A percentile compares a stretch with the other conserved stretches of the same genome.
Evolutionary conservation across 37 sponge, comb jelly and placozoan genomes (phyloP).

Genomic region (Axinella damicornis): DNA sequence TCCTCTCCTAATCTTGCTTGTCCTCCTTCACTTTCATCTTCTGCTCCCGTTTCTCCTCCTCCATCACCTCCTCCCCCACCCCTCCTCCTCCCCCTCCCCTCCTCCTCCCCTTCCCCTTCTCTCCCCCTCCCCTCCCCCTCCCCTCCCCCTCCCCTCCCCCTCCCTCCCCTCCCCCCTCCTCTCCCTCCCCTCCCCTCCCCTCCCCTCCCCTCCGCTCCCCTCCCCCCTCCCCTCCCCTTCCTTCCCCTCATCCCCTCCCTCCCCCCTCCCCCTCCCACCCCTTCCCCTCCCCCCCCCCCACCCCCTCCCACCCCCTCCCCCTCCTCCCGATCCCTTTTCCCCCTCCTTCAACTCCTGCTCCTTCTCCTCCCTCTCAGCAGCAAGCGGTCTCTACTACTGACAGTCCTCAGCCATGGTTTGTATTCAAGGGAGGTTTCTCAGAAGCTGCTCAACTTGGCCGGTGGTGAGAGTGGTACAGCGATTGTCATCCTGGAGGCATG

Average conservation of each 20-base stretch:
- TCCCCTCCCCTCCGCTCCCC: neutral
- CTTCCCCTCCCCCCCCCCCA: too few species aligned
- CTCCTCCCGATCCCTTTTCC: too few species aligned
- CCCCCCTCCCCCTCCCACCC: too few species aligned
- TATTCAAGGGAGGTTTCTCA: neutral
- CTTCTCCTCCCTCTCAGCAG: too few species aligned
- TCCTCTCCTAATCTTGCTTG: constrained; percentile 2
- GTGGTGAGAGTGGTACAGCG: neutral
- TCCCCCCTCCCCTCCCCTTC: too few species aligned
- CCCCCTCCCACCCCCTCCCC: too few species aligned
- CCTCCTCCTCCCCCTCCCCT: too few species aligned
- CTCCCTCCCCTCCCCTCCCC: constrained; percentile 3
- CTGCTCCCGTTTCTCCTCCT: too few species aligned
- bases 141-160: constrained; percentile 21
- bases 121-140: constrained; percentile 10
- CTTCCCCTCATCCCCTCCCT: too few species aligned
- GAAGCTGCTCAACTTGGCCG: neutral
- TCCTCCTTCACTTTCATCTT: constrained; percentile 24
- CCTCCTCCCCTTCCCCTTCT: too few species aligned
- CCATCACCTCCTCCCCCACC: too few species aligned
- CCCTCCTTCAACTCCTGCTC: too few species aligned
- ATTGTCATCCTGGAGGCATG: neutral
- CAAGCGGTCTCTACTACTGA: neutral
- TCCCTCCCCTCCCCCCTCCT: neutral
- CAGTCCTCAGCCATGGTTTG: neutral